These are phyloP conservation scores for Eutrigla gurnardus DNA, from an alignment of 2,797 vertebrate genomes.

Conservation along the genomic window DNA sequence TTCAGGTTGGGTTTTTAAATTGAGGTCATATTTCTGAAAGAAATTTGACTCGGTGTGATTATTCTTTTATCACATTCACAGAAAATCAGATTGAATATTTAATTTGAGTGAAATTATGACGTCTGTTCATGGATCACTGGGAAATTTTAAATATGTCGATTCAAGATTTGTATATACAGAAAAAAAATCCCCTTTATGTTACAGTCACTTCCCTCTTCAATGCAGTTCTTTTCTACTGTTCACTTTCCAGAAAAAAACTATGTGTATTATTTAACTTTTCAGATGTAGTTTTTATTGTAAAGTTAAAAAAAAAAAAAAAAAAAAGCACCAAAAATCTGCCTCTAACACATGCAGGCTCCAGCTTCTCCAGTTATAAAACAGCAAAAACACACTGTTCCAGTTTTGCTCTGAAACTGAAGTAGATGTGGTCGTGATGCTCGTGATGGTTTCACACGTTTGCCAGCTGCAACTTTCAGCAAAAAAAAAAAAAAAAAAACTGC, in stretches of 20 bases:
- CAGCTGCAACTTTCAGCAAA: slow-evolving; percentile 34
- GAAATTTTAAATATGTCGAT: slow-evolving; percentile 16
- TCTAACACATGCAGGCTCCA: slow-evolving; percentile 20
- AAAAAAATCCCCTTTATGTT: slow-evolving; percentile 18
- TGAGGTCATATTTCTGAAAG: slow-evolving; percentile 10
- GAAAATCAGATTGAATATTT: slow-evolving; percentile 38
- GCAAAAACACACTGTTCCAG: background rate
- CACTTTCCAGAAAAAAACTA: slow-evolving; percentile 16
- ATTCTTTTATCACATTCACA: slow-evolving; percentile 18
- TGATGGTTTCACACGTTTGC: slow-evolving; percentile 46
- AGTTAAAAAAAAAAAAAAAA: background rate
- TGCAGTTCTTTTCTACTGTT: slow-evolving; percentile 15
- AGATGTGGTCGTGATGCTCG: slow-evolving; percentile 31
- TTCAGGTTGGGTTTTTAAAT: slow-evolving; percentile 21
- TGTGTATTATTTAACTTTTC: slow-evolving; percentile 43
- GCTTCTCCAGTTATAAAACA: slow-evolving; percentile 10
- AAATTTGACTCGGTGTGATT: slow-evolving; percentile 9
- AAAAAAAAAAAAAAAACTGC: slow-evolving; percentile 29
- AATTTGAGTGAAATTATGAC: slow-evolving; percentile 10
- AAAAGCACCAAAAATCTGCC: slow-evolving; percentile 14
- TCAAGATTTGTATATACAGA: slow-evolving; percentile 38
- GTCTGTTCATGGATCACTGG: slow-evolving; percentile 8
- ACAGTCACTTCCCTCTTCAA: slow-evolving; percentile 11
- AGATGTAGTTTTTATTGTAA: slow-evolving; percentile 47
- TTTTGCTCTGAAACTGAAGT: slow-evolving; percentile 40